phyloP scores from a whole-genome alignment of 2,797 vertebrate genomes.

The Helarctos malayanus region DNA sequence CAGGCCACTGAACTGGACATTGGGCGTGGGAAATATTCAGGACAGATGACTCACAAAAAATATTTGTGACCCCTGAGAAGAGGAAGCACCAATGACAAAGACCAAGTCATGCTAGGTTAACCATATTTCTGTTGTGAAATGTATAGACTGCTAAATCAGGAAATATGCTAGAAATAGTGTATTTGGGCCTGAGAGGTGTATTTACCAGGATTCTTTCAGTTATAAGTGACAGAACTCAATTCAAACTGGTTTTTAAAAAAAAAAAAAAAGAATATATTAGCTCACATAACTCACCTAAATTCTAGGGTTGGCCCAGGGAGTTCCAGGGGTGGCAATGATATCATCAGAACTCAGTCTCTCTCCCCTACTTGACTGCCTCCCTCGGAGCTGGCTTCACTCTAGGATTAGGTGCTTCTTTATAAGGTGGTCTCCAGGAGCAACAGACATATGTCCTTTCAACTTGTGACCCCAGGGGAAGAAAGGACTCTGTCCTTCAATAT shows the following conservation, averaged over 20 bases:
- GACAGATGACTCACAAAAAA: conserved; percentile 2
- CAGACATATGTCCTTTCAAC: neutral
- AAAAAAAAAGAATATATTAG: neutral
- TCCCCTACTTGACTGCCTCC: neutral
- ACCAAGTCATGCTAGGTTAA: neutral
- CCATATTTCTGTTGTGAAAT: neutral
- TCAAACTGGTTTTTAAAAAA: neutral
- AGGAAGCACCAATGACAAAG: conserved; percentile 21
- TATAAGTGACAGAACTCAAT: neutral
- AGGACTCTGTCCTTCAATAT: neutral
- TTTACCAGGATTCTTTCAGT: neutral
- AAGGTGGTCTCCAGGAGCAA: neutral
- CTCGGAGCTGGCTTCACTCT: neutral
- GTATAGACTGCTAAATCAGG: neutral
- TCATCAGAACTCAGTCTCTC: neutral
- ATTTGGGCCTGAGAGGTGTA: neutral
- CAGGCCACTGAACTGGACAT: conserved; percentile 6
- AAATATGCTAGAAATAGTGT: neutral
- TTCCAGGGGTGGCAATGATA: neutral
- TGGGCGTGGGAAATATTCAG: conserved; percentile 10
- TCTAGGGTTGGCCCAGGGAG: neutral
- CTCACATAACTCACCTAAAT: neutral
- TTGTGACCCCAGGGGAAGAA: neutral
- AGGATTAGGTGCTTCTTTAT: neutral
- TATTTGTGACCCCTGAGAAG: conserved; percentile 34